Evolutionary conservation across 2,113 vertebrate genomes (phyloP), one percentile per base, ranked within the genome.

Genomic region (Nansenia antarctica): DNA sequence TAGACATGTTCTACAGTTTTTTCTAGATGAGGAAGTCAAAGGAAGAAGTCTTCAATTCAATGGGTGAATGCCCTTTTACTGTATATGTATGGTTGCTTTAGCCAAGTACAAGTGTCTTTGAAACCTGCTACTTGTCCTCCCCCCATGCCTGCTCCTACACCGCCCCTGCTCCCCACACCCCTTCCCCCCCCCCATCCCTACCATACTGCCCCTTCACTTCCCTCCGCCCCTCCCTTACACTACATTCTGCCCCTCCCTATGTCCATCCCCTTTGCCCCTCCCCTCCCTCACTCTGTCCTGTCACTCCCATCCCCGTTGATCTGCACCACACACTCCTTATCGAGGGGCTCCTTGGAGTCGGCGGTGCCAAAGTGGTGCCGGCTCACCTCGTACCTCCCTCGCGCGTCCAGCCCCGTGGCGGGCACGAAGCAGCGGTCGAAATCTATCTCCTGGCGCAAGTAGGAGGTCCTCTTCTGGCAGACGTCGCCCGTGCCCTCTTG

Each of bases 391-490:
- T 96, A 97, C 65, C 93, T 92, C 0, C 96, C 95, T 68, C 91
- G 92, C 67, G 88, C 82, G 7, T 92, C 93, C 77, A 92, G 83
- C 60, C 87, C 91, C 52, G 95, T 64, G 27, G 94, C 86, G 0
- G 94, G 80, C 26, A 94, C 85, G 27, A 99, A 99, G 67, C 85
- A 82, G 14, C 95, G 94, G 54, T 94, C 88, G 70, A 94, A 87
- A 80, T 94, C 87, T 79, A 99, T 98, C 91, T 99, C 97, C 1
- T 94, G 94, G 0, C 93, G 91, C 18, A 98, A 88, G 66, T 98
- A 99, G 60, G 98, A 99, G 29, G 98, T 98, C 88, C 95, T 96
- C 86, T 95, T 95, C 68, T 98, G 96, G 73, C 95, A 98, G 0
- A 84, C 93, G 82, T 98, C 96, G 9, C 96, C 97, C 18, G 96